A percentile compares a stretch with the other conserved stretches of the same genome.
Evolutionary conservation across 2,113 vertebrate species (phyloP).

Genomic region (Hippocampus zosterae): DNA sequence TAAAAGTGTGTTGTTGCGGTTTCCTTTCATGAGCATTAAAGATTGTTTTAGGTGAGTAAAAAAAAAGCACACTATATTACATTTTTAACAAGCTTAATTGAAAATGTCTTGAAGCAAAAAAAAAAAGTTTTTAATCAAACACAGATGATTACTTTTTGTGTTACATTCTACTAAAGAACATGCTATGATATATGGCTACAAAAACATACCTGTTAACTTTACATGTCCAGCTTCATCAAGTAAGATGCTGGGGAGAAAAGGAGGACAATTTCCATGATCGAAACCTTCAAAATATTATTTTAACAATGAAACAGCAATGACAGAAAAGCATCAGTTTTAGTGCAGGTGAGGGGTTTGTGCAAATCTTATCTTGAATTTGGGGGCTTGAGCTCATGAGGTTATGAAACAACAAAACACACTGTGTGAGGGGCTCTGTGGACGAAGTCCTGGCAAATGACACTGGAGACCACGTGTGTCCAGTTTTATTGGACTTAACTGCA

Average conservation of each 20-base stretch:
- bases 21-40: background rate
- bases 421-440: background rate
- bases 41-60: background rate
- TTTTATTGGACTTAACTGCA: too few relatives aligned
- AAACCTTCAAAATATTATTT: background rate
- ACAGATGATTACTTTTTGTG: background rate
- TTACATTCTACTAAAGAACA: background rate
- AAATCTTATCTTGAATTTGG: background rate
- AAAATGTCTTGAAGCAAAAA: background rate
- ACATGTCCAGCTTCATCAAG: conserved; percentile 99
- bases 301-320: background rate
- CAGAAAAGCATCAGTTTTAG: background rate
- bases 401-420: background rate
- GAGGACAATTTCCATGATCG: background rate
- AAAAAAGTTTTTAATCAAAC: background rate
- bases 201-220: conserved; percentile 92
- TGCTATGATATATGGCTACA: background rate
- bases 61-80: background rate
- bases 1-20: background rate
- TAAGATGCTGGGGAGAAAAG: conserved; percentile 92
- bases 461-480: too few relatives aligned
- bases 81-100: background rate
- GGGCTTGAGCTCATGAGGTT: background rate
- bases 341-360: background rate
- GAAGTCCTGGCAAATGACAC: background rate